Base-by-base conservation (phyloP, 2,113 vertebrate species). In the Chloropsis hardwickii region DNA sequence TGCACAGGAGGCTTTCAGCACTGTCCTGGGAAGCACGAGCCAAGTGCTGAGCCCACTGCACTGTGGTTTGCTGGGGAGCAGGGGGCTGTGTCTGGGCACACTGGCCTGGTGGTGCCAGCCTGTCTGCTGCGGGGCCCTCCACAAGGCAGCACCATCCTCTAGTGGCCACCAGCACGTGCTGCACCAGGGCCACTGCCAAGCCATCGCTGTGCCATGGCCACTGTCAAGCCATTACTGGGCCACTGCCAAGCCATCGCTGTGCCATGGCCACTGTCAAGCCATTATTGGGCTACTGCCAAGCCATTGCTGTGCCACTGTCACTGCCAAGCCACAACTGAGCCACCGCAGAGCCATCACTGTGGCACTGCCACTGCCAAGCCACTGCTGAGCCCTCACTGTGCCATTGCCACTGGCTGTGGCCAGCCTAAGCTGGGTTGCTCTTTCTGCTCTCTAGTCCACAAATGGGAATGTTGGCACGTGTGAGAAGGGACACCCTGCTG, bases 91-190 rank as follows among this genome's bases (percentile, higher is more conserved):
- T n/a, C 39, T 28, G 79, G 48, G 47, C 27, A 48, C 28, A 4
- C 4, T 2, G 31, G 25, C 33, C 0, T 2, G n/a, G 33, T 1
- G 2, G 60, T 21, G 67, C 31, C 66, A 80, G 48, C 28, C 31
- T 24, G 24, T 21, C 45, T 61, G 45, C 25, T 44, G 21, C 0
- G 0, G 39, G 45, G 53, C 27, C 27, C 73, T 94, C 51, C 4
- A 10, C 44, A 88, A 40, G 12, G 70, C 94, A 94, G 83, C 73
- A 93, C 66, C 74, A 96, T 94, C 97, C 96, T 94, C 94, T 79
- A 92, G 96, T 3, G 89, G 94, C 87, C 89, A 64, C 54, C 27
- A 14, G 47, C 88, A 80, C 6, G 3, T 88, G 79, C 88, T 96
- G 90, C 93, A 87, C 20, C 45, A 10, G 39, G n/a, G 53, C 48